Percentiles rank a stretch among this genome's conserved stretches.
These are phyloP conservation scores for Papilio polytes DNA, from an alignment of 1,140 invertebrate species.

Conservation along the genomic window DNA sequence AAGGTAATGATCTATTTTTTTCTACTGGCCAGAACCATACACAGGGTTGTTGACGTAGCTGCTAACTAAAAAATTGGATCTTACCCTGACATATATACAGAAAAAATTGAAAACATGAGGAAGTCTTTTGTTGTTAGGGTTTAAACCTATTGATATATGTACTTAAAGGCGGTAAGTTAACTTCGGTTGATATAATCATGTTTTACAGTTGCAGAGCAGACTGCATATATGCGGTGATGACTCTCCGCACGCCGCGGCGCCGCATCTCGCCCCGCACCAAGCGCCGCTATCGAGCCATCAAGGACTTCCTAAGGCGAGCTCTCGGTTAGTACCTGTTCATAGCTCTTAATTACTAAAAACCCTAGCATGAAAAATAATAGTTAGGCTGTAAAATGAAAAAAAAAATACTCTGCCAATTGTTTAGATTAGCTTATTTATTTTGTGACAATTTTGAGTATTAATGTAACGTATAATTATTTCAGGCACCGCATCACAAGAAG, in stretches of 20 bases:
- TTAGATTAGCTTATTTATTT: background rate
- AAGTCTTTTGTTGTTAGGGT: too few relatives aligned
- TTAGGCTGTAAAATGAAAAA: background rate
- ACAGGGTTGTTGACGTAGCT: constrained; percentile 28
- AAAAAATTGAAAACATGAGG: background rate
- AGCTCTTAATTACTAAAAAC: too few relatives aligned
- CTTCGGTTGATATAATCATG: too few relatives aligned
- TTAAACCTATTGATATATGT: too few relatives aligned
- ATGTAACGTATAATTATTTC: constrained; percentile 41
- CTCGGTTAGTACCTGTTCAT: constrained; percentile 52
- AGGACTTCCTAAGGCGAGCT: constrained; percentile 64
- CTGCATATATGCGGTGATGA: constrained; percentile 58
- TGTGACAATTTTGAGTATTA: background rate
- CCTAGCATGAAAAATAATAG: background rate
- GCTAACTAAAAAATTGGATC: background rate
- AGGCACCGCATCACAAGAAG: constrained; percentile 66
- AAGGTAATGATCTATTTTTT: background rate
- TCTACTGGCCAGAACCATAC: background rate
- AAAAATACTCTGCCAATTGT: background rate
- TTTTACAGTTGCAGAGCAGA: background rate
- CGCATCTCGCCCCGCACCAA: constrained; percentile 74
- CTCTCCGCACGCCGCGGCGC: constrained; percentile 68
- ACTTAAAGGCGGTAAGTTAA: too few relatives aligned
- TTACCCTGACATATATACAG: background rate
- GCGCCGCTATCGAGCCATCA: constrained; percentile 65